Percentiles rank a stretch among this genome's conserved stretches.
Evolutionary conservation across 2,113 vertebrate species (phyloP).

Genomic region (Vulpes vulpes): DNA sequence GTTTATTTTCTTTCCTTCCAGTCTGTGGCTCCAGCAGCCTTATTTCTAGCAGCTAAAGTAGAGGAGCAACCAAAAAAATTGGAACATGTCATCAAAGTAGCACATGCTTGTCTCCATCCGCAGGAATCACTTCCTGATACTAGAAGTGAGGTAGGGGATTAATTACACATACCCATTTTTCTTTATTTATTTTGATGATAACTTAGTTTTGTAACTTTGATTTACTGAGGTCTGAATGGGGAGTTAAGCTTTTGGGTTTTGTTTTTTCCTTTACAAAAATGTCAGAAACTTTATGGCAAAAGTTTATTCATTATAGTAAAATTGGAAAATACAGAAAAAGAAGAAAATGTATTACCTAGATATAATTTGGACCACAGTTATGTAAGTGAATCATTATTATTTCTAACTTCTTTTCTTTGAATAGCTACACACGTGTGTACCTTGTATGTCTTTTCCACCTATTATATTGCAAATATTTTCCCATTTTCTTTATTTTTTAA

Average conservation of each 20-base stretch:
- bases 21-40: slow-evolving; percentile 95
- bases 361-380: slow-evolving; percentile 9
- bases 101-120: slow-evolving; percentile 95
- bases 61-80: slow-evolving; percentile 98
- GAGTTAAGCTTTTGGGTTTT: slow-evolving; percentile 24
- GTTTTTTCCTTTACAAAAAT: slow-evolving; percentile 31
- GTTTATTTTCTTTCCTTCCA: slow-evolving; percentile 70
- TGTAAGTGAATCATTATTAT: background rate
- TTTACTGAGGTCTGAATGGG: slow-evolving; percentile 26
- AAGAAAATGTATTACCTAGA: background rate
- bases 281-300: slow-evolving; percentile 41
- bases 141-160: slow-evolving; percentile 93
- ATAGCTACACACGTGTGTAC: background rate
- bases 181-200: slow-evolving; percentile 33
- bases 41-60: slow-evolving; percentile 98
- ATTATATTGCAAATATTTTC: background rate
- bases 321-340: slow-evolving; percentile 55
- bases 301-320: slow-evolving; percentile 41
- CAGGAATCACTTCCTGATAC: slow-evolving; percentile 95
- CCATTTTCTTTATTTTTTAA: background rate
- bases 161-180: background rate
- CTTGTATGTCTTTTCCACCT: background rate
- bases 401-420: slow-evolving; percentile 28
- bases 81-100: slow-evolving; percentile 98
- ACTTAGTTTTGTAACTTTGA: slow-evolving; percentile 58